A percentile compares a stretch with the other conserved stretches of the same genome.
Conservation (phyloP, 2,797 vertebrate species). For the Brachyrhaphis roseni region DNA sequence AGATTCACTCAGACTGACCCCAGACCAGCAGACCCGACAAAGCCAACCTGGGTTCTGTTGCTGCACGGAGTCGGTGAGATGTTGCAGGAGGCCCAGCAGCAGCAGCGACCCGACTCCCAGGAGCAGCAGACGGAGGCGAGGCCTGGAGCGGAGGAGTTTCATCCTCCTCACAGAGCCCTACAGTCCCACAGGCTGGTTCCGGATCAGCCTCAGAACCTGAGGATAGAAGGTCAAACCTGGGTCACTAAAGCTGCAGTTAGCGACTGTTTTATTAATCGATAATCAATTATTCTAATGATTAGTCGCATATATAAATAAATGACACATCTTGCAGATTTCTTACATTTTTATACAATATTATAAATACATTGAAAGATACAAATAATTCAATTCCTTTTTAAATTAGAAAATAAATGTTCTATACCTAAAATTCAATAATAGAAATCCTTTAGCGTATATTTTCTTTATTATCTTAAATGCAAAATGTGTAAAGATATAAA, state of each 20-base stretch:
- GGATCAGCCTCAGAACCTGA: conserved; percentile 39
- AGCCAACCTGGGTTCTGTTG: conserved; percentile 83
- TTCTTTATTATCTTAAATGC: too few relatives aligned
- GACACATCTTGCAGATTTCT: too few relatives aligned
- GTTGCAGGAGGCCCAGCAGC: conserved; percentile 82
- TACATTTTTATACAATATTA: too few relatives aligned
- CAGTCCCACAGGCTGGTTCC: conserved; percentile 42
- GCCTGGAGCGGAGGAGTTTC: conserved; percentile 65
- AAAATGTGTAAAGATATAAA: too few relatives aligned
- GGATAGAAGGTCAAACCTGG: not conserved
- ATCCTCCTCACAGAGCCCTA: conserved; percentile 51
- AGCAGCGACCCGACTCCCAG: conserved; percentile 86
- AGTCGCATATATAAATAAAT: too few relatives aligned
- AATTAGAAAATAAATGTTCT: too few relatives aligned
- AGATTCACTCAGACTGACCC: not conserved
- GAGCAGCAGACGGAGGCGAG: conserved; percentile 82
- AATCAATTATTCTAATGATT: too few relatives aligned
- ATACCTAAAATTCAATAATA: too few relatives aligned
- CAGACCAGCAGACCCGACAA: not conserved
- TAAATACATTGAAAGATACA: too few relatives aligned
- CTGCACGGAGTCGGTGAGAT: not conserved
- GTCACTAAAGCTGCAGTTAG: not conserved
- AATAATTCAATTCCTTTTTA: too few relatives aligned
- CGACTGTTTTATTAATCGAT: too few relatives aligned
- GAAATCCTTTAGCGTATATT: too few relatives aligned